Conservation (phyloP, 2,888 invertebrate species). For the Lasioglossum marginatum region DNA sequence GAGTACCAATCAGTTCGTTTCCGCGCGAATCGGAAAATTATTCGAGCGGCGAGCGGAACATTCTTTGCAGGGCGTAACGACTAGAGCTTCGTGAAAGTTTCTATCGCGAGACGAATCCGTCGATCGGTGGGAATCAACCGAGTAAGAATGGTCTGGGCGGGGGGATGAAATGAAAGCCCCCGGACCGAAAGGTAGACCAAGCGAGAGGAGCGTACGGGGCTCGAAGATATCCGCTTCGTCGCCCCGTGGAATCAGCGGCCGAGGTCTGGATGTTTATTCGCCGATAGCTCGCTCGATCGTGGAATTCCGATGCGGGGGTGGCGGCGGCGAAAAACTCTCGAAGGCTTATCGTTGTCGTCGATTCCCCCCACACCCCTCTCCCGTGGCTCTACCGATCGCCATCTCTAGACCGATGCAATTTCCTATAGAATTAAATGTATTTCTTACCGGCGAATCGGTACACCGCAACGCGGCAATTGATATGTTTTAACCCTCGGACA, state of each 20-base stretch:
- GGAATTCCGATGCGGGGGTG: slow-evolving; percentile 59
- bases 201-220: slow-evolving; percentile 32
- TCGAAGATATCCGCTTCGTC: slow-evolving; percentile 69
- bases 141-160: slow-evolving; percentile 11
- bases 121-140: slow-evolving; percentile 51
- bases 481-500: too few species aligned
- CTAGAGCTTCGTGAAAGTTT: slow-evolving; percentile 58
- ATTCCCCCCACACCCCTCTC: slow-evolving; percentile 19
- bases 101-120: slow-evolving; percentile 54
- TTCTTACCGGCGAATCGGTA: slow-evolving; percentile 55
- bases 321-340: slow-evolving; percentile 56
- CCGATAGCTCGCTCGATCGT: slow-evolving; percentile 66
- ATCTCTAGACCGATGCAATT: slow-evolving; percentile 65
- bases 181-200: slow-evolving; percentile 32
- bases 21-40: slow-evolving; percentile 69
- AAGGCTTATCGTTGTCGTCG: slow-evolving; percentile 67
- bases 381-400: neutral
- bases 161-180: slow-evolving; percentile 20
- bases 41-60: slow-evolving; percentile 62
- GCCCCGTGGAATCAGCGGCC: slow-evolving; percentile 66
- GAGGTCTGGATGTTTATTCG: slow-evolving; percentile 69
- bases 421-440: slow-evolving; percentile 76
- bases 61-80: slow-evolving; percentile 57
- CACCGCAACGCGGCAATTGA: too few species aligned
- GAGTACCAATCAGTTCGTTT: slow-evolving; percentile 68